Evolutionary conservation across 2,888 invertebrate genomes (phyloP).

Genomic region (Scaeva pyrastri): DNA sequence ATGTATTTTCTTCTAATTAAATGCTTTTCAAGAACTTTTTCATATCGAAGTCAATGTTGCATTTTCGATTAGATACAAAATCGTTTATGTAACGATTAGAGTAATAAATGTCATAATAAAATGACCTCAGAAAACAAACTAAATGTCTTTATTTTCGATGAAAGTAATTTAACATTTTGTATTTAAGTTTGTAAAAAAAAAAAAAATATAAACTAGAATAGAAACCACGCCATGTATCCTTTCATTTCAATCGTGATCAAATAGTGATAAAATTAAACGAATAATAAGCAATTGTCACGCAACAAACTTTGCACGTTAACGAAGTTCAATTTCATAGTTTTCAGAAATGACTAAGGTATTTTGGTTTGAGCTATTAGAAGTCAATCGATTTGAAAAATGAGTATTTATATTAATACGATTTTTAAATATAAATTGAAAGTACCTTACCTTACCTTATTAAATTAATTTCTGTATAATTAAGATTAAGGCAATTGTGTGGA

Average conservation of each 20-base stretch:
- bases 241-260: conserved; percentile 29
- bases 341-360: neutral
- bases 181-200: neutral
- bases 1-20: neutral
- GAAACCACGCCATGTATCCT: neutral
- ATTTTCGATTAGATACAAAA: neutral
- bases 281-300: conserved; percentile 41
- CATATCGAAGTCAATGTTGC: neutral
- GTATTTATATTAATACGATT: neutral
- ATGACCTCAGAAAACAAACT: neutral
- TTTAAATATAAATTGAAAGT: too few species aligned
- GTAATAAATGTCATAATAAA: neutral
- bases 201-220: too few species aligned
- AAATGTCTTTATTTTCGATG: neutral
- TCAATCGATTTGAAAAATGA: conserved; percentile 9
- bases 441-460: too few species aligned
- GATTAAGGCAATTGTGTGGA: too few species aligned
- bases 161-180: neutral
- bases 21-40: neutral
- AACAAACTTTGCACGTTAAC: conserved; percentile 39
- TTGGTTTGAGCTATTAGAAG: neutral
- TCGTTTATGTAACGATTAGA: neutral
- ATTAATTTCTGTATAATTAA: too few species aligned
- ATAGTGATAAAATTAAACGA: conserved; percentile 30
- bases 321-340: conserved; percentile 20